phyloP scores from a whole-genome alignment of 2,113 vertebrate genomes.

The Anguilla japonica region DNA sequence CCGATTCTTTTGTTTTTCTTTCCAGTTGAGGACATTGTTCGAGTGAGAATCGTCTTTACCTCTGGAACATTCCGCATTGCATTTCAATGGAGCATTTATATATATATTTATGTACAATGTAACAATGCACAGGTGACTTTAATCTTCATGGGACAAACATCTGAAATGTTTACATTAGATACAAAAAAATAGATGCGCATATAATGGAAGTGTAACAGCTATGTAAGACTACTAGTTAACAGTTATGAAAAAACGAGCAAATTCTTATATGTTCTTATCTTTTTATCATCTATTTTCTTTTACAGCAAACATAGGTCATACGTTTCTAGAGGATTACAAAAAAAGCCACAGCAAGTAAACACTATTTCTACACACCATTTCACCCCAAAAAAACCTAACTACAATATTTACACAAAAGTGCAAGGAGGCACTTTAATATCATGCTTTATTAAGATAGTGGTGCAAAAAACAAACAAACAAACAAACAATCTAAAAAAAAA shows the following conservation, averaged over 20 bases:
- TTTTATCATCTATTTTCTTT: constrained; percentile 61
- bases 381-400: constrained; percentile 74
- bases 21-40: constrained; percentile 34
- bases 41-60: constrained; percentile 44
- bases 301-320: constrained; percentile 60
- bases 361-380: constrained; percentile 78
- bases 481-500: constrained; percentile 56
- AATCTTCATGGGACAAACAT: constrained; percentile 72
- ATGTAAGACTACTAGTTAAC: constrained; percentile 67
- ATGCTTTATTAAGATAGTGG: constrained; percentile 82
- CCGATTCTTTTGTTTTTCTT: constrained; percentile 13
- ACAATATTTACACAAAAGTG: constrained; percentile 88
- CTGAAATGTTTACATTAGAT: constrained; percentile 70
- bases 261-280: constrained; percentile 36
- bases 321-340: constrained; percentile 70
- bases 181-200: constrained; percentile 69
- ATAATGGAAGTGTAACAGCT: constrained; percentile 64
- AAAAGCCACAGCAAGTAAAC: constrained; percentile 72
- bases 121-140: constrained; percentile 66
- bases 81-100: constrained; percentile 67
- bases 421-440: constrained; percentile 87
- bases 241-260: constrained; percentile 65
- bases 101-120: constrained; percentile 79
- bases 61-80: constrained; percentile 59
- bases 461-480: constrained; percentile 59